These are phyloP conservation scores for Cantharis flavilabris DNA, from an alignment of 2,888 invertebrate genomes.

Conservation along the genomic window DNA sequence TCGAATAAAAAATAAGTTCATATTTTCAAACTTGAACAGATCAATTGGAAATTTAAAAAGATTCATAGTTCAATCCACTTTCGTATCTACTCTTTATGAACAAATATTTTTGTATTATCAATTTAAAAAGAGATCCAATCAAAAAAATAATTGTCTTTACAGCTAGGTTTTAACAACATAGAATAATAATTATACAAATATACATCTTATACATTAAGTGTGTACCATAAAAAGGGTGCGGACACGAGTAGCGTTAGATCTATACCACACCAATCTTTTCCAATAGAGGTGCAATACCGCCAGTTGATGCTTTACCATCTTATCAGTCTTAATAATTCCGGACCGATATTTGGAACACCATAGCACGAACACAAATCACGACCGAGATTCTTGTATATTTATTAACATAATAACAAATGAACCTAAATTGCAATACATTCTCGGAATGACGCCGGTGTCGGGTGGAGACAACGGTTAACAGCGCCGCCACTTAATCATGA, in stretches of 20 bases:
- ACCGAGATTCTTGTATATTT: conserved; percentile 7
- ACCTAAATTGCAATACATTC: conserved; percentile 21
- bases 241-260: conserved; percentile 23
- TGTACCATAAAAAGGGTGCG: conserved; percentile 33
- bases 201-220: conserved; percentile 1
- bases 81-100: not conserved
- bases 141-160: not conserved
- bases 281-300: not conserved
- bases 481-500: conserved; percentile 56
- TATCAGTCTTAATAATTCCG: not conserved
- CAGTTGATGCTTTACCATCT: not conserved
- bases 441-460: conserved; percentile 49
- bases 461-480: conserved; percentile 50
- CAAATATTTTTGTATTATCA: not conserved
- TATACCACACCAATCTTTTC: conserved; percentile 19
- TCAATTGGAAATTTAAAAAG: not conserved
- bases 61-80: not conserved
- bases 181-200: not conserved
- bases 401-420: conserved; percentile 22
- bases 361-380: conserved; percentile 21
- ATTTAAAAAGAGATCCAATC: not conserved
- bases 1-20: not conserved
- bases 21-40: not conserved
- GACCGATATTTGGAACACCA: conserved; percentile 16
- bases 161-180: not conserved